phyloP scores from a whole-genome alignment of 2,888 invertebrate genomes.

The Neoitamus cyanurus region DNA sequence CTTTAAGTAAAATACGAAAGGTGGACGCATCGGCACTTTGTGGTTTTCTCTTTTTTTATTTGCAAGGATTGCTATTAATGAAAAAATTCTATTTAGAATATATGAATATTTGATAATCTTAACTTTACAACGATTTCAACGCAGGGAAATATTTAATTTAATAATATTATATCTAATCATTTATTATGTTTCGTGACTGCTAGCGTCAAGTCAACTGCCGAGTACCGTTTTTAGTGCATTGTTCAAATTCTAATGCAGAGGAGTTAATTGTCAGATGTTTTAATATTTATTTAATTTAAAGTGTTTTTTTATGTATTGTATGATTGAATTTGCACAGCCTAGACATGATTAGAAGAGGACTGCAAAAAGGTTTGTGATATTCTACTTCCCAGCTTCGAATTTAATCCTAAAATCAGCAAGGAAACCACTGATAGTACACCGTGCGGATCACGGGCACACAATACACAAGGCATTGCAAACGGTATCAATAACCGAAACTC shows the following conservation, averaged over 20 bases:
- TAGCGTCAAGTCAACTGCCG: background rate
- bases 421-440: too few species aligned
- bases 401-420: background rate
- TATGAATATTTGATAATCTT: too few species aligned
- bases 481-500: too few species aligned
- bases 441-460: too few species aligned
- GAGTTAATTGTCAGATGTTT: too few species aligned
- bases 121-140: too few species aligned
- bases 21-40: background rate
- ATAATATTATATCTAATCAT: background rate
- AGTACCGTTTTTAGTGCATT: background rate
- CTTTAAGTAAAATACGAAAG: background rate
- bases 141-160: too few species aligned
- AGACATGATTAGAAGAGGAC: background rate
- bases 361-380: background rate
- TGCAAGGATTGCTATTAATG: too few species aligned
- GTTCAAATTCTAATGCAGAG: background rate
- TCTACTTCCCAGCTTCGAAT: background rate
- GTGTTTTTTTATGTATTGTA: background rate
- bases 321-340: background rate
- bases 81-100: too few species aligned
- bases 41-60: background rate
- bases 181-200: background rate
- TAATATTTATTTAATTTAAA: too few species aligned
- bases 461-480: too few species aligned